Percentiles rank a stretch among this genome's conserved stretches.
These are phyloP conservation scores for Eueides isabella DNA, from an alignment of 1,140 invertebrate species.

Conservation along the genomic window DNA sequence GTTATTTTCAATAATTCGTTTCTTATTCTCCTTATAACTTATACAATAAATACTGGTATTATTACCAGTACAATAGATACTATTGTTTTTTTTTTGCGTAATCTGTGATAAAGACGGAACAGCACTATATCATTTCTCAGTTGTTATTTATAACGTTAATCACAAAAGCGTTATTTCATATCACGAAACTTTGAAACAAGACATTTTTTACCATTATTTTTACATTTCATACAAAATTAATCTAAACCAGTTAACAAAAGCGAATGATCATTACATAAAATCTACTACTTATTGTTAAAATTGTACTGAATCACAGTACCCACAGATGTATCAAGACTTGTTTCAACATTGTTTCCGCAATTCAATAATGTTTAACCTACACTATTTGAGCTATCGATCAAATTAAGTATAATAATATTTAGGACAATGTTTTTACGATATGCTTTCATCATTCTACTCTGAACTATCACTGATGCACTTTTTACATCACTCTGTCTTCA, in stretches of 20 bases:
- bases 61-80: too few species aligned
- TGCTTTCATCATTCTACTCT: conserved; percentile 6
- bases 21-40: too few species aligned
- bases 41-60: too few species aligned
- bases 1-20: too few species aligned
- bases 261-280: background rate
- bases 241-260: background rate
- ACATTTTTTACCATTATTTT: background rate
- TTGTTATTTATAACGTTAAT: background rate
- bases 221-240: background rate
- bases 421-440: background rate
- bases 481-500: background rate
- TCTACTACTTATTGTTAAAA: background rate
- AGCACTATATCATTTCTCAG: background rate
- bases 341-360: background rate
- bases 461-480: background rate
- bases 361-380: background rate
- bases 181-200: background rate
- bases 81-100: too few species aligned
- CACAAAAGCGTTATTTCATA: background rate
- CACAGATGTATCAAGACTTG: background rate
- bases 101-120: background rate
- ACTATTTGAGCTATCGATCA: background rate
- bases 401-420: background rate
- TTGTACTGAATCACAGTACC: background rate